Conservation (phyloP, 2,888 invertebrate genomes). For the Geotrupes spiniger region DNA sequence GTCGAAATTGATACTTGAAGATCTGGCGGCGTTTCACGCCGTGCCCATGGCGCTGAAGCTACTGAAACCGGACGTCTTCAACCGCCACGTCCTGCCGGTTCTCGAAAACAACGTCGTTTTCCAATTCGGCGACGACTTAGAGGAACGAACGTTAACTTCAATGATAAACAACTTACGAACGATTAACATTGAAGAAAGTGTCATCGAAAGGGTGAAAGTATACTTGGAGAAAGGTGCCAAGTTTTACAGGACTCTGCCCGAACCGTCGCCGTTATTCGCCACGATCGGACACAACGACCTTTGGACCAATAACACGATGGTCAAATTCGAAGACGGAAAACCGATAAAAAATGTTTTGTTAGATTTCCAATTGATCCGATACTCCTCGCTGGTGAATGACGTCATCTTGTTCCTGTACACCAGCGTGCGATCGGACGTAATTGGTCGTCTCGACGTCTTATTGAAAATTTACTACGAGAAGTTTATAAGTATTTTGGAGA, state of each 20-base stretch:
- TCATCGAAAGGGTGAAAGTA: constrained; percentile 17
- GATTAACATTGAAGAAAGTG: neutral
- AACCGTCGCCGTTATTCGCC: constrained; percentile 50
- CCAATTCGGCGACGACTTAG: neutral
- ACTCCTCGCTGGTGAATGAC: constrained; percentile 53
- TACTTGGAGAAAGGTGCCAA: constrained; percentile 11
- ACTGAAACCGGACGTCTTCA: constrained; percentile 45
- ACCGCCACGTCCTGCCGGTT: constrained; percentile 41
- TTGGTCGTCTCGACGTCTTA: constrained; percentile 49
- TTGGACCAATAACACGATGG: constrained; percentile 60
- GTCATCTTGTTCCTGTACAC: constrained; percentile 54
- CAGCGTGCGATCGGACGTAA: constrained; percentile 47
- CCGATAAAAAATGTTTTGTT: constrained; percentile 48
- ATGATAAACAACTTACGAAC: constrained; percentile 13
- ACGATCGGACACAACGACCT: constrained; percentile 56
- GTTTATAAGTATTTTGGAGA: constrained; percentile 36
- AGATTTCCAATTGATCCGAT: constrained; percentile 57
- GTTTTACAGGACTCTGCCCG: constrained; percentile 28
- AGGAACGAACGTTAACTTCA: constrained; percentile 14
- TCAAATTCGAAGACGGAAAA: constrained; percentile 41
- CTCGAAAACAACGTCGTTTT: constrained; percentile 24
- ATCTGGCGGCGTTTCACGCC: constrained; percentile 55
- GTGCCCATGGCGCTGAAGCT: constrained; percentile 53
- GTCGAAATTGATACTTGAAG: constrained; percentile 46
- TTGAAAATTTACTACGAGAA: constrained; percentile 49